Base-by-base conservation (phyloP, 2,113 vertebrate species). In the Cervus canadensis region DNA sequence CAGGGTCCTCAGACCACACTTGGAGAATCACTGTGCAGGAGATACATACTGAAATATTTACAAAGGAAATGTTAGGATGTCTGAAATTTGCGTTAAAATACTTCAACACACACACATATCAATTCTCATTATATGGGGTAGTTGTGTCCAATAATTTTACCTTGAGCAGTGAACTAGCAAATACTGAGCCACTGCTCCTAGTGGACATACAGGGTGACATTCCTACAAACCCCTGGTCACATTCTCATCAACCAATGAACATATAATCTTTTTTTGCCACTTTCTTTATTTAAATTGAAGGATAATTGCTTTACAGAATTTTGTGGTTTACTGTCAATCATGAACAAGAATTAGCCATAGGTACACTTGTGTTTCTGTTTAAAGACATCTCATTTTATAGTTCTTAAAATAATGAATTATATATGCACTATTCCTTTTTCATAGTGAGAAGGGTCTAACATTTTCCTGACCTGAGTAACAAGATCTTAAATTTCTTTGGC, bases 41-140 rank as follows among this genome's bases (percentile, higher is more conserved):
- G n/a, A 83, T 26, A 89, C 62, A 92, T 33, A 74, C 40, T 62
- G 28, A 94, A 94, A 91, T 88, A 88, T 76, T 92, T 88, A 88
- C 26, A 94, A 60, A 92, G 43, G 81, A 84, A 96, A 92, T 28
- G 19, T 84, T 78, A 89, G 26, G 64, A 78, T 92, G 48, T 59
- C 56, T 85, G 13, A 50, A 85, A 89, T 94, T 84, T 92, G 56
- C 26, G 50, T 85, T 78, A 89, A 89, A 97, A 60, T 95, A 87
- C 50, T 92, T 57, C 23, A 57, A 86, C 36, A n/a, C 52, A 52
- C 60, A 88, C 62, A 71, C 62, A 88, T 17, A 52, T 17, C 3
- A 33, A 14, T 96, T 91, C 83, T 90, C 15, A 76, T 87, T 79
- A 93, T 78, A 76, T 59, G n/a, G 25, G n/a, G 45, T 54, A 91